phyloP scores from a whole-genome alignment of 2,113 vertebrate species.

The Candoia aspera region DNA sequence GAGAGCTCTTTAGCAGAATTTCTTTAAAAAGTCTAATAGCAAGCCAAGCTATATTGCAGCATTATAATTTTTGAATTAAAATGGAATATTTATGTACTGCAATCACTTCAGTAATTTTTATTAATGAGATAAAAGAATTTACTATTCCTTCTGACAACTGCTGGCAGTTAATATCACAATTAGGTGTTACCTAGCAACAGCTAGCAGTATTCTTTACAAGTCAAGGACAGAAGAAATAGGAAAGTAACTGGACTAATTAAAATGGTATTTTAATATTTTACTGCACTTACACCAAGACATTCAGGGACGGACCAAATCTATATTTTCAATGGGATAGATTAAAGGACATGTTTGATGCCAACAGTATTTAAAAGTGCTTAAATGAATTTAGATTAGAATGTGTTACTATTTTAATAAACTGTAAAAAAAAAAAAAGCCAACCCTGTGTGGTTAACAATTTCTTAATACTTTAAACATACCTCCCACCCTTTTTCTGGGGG shows the following conservation, averaged over 20 bases:
- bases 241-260: conserved; percentile 62
- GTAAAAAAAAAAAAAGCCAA: not conserved
- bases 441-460: not conserved
- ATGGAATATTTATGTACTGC: conserved; percentile 33
- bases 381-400: not conserved
- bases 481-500: not conserved
- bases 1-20: not conserved
- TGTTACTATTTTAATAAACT: not conserved
- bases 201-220: conserved; percentile 67
- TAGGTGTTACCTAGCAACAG: conserved; percentile 78
- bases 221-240: conserved; percentile 56
- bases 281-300: conserved; percentile 35
- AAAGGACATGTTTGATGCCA: not conserved
- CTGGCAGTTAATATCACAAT: conserved; percentile 73
- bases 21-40: not conserved
- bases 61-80: conserved; percentile 46
- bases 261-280: conserved; percentile 54
- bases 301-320: not conserved
- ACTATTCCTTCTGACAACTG: conserved; percentile 66
- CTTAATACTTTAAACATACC: not conserved
- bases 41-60: not conserved
- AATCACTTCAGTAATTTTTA: conserved; percentile 55
- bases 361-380: not conserved
- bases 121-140: conserved; percentile 69
- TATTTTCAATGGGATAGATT: conserved; percentile 4